Base-by-base conservation (phyloP, 2,797 vertebrate genomes). In the Scleropages formosus region DNA sequence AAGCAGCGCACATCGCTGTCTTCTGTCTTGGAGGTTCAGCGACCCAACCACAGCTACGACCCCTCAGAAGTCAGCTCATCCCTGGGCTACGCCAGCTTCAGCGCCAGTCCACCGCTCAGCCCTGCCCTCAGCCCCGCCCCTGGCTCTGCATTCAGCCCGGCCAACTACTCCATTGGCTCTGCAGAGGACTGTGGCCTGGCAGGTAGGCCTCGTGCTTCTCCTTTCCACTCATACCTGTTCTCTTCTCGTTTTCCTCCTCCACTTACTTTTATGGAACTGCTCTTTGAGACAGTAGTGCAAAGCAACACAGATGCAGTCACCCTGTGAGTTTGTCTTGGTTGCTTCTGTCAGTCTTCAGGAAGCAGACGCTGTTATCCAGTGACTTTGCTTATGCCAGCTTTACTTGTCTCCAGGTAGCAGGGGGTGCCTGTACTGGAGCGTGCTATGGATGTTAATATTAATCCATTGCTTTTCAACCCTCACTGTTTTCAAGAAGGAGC, bases 1-100 rank as follows among this genome's bases (percentile, higher is more conserved):
- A 98, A 98, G 80, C 96, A 98, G 81, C 94, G 96, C 49, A 98
- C 95, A 31, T 98, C 96, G 26, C 91, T 97, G 86, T 95, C 96
- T 26, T 97, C 96, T 2, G 94, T 95, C 76, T 86, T 95, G 92
- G 96, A 98, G 78, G 95, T 93, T 84, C 95, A 96, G 76, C 93
- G 94, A 87, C 89, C 93, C n/a, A 98, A 95, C 88, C 95, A 96
- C 85, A 94, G 93, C 87, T 95, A 96, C 75, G 95, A 98, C 82
- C 96, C 95, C 75, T 97, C 96, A 12, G 95, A 98, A 88, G 95
- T 97, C 87, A 96, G 89, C 90, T 95, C 96, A 26, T 95, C 95
- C 53, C 82, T 93, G 86, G 95, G 94, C 71, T 96, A 94, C 84
- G 87, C 95, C 86, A 95, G 92, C 85, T 96, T 96, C 87, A 90